Evolutionary conservation across 2,797 vertebrate species (phyloP).

Genomic region (Premnoplex brunnescens): DNA sequence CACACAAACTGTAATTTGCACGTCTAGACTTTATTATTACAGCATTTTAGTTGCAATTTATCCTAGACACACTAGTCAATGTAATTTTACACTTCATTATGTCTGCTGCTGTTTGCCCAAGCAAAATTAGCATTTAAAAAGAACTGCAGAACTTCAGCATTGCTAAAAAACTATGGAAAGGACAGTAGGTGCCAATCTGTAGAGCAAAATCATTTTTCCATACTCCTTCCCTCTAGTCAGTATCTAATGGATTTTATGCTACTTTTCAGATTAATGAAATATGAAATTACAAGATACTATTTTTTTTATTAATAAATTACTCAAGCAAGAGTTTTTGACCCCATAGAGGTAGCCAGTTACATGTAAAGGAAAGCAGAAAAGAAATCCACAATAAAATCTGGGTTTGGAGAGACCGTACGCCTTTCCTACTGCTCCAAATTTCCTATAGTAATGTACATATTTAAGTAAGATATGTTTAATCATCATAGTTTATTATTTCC

Average conservation of each 20-base stretch:
- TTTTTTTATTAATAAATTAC: neutral
- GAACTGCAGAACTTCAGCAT: neutral
- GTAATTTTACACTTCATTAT: neutral
- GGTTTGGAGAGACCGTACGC: neutral
- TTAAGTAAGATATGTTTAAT: neutral
- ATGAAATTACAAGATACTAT: rapidly evolving
- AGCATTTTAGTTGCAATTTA: neutral
- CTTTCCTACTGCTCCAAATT: neutral
- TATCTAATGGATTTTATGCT: neutral
- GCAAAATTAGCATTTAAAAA: slow-evolving; percentile 1
- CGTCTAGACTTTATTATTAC: slow-evolving; percentile 44
- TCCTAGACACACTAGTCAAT: neutral
- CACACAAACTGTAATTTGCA: neutral
- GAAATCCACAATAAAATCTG: neutral
- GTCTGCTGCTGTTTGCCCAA: neutral
- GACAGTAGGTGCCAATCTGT: neutral
- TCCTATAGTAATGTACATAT: neutral
- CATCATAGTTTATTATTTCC: neutral
- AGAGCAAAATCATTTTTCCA: neutral
- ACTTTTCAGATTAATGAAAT: neutral
- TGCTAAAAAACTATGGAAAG: neutral
- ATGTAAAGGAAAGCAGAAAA: neutral
- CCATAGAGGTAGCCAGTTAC: neutral
- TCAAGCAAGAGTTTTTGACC: neutral
- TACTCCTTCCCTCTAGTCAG: neutral